Conservation (phyloP, 2,888 invertebrate genomes). For the Cheilosia grossa region DNA sequence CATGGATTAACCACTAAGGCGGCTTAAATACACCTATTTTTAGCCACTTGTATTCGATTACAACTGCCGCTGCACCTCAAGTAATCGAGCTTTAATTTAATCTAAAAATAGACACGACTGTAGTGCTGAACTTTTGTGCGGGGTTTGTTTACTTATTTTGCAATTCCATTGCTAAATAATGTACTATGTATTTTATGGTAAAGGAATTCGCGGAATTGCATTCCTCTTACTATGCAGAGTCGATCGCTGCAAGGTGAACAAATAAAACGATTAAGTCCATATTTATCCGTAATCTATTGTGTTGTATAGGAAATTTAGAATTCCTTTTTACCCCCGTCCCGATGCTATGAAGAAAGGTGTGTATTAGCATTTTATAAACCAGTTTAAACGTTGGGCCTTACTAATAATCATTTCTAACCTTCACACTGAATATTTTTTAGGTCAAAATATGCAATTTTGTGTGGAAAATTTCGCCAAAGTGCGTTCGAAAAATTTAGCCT, state of each 20-base stretch:
- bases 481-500: too few relatives aligned
- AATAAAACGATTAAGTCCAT: background rate
- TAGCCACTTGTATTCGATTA: constrained; percentile 5
- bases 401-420: too few relatives aligned
- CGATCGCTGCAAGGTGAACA: background rate
- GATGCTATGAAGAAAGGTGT: constrained; percentile 5
- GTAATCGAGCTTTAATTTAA: constrained; percentile 34
- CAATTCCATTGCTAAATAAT: constrained; percentile 27
- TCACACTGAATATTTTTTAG: too few relatives aligned
- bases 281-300: background rate
- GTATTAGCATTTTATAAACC: too few relatives aligned
- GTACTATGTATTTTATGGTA: constrained; percentile 34
- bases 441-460: too few relatives aligned
- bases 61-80: constrained; percentile 22
- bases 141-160: constrained; percentile 40
- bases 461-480: too few relatives aligned
- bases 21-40: background rate
- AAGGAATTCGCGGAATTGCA: constrained; percentile 32
- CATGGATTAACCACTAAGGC: constrained; percentile 5
- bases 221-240: constrained; percentile 24
- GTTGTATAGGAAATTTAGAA: background rate
- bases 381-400: too few relatives aligned
- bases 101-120: constrained; percentile 48
- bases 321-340: background rate
- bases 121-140: constrained; percentile 24